Base-by-base conservation (phyloP, 2,888 invertebrate genomes). In the Schizotus pectinicornis region DNA sequence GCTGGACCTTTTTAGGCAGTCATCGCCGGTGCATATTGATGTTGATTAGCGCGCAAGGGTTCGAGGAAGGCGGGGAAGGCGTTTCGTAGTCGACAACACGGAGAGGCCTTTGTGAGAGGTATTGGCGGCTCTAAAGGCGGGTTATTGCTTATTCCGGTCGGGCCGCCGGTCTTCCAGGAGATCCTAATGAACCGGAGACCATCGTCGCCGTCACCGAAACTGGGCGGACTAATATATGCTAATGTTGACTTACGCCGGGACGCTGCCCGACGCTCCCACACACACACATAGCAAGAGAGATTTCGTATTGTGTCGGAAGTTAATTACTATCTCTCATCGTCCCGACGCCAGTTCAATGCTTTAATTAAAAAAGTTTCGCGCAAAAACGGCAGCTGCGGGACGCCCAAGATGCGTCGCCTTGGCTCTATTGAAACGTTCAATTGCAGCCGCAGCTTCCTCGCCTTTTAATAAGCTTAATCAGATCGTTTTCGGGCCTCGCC, bases 201-300 rank as follows among this genome's bases (percentile, higher is more conserved):
- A 56, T 56, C 63, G 63, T 62, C 61, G 59, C 59, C 59, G 61
- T 42, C 31, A 22, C 22, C 22, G 22, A 22, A 22, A 33, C 36
- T 65, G 65, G 65, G 66, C 63, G 68, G 66, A 61, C 65, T 68
- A 68, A 66, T 68, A 50, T 67, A 68, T 67, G 68, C 63, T 66
- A 65, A 67, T 67, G 61, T 64, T 56, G 59, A 65, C 63, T 63
- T 59, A 62, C 60, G 55, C 56, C 48, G 39, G 22, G 22, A 22
- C 5, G 22, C 3, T 5, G 22, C 2, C 22, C 22, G 5, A 22
- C 22, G 22, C 22, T 5, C 22, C 5, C 22, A 22, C 22, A 22
- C 22, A 22, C 22, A 22, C 22, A 22, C 22, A 22, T 22, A 22
- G 3, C n/a, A n/a, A 22, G 3, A 22, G 3, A 22, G 5, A 22